Conservation (phyloP, 2,888 invertebrate species). For the Scrobipalpa atriplicella region DNA sequence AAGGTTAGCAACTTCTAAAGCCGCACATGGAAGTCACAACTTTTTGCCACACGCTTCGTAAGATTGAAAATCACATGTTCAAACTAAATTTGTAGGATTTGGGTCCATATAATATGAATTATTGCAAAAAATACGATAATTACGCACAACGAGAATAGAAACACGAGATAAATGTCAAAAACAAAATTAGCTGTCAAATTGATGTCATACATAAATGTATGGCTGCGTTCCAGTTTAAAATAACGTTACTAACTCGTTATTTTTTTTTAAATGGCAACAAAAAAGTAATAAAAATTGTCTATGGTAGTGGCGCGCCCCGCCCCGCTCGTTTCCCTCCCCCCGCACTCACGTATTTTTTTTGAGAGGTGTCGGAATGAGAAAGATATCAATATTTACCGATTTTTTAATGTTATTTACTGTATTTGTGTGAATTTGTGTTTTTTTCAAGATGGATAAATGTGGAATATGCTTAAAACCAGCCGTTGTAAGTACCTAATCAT, state of each 20-base stretch:
- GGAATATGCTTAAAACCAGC: conserved; percentile 75
- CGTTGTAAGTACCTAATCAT: conserved; percentile 62
- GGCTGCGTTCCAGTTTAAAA: no score
- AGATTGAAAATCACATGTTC: conserved; percentile 4
- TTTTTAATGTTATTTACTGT: conserved; percentile 58
- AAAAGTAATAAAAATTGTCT: no score
- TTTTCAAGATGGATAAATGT: conserved; percentile 74
- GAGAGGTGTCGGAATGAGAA: conserved; percentile 53
- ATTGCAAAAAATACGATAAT: conserved; percentile 1
- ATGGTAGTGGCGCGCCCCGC: conserved; percentile 46
- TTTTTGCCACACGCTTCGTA: background rate
- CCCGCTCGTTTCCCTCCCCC: conserved; percentile 57
- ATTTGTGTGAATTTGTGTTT: conserved; percentile 44
- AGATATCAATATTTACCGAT: conserved; percentile 62
- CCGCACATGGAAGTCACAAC: background rate
- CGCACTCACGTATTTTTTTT: conserved; percentile 63
- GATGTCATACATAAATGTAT: conserved; percentile 9
- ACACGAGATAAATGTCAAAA: conserved; percentile 28
- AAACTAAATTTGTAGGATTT: background rate
- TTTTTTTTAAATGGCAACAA: no score
- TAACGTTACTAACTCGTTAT: no score
- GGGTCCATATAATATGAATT: background rate
- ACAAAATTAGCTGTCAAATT: conserved; percentile 15
- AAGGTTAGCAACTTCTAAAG: background rate
- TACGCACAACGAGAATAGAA: conserved; percentile 25